Base-by-base conservation (phyloP, 2,113 vertebrate genomes). In the Colius striatus region DNA sequence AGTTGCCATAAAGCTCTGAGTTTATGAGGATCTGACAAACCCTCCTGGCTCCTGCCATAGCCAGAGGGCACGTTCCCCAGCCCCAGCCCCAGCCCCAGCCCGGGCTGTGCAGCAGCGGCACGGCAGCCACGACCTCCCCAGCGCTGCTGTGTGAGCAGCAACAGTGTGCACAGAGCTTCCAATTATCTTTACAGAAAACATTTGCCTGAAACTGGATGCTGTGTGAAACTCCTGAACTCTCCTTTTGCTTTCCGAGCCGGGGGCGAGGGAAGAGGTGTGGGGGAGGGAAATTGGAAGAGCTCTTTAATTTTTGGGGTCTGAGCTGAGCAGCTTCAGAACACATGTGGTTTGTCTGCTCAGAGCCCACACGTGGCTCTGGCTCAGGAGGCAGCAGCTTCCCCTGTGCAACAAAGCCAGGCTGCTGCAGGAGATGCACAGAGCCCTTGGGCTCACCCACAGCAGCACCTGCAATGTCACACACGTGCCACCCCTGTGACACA, bases 181-280 rank as follows among this genome's bases (percentile, higher is more conserved):
- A 93, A 57, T 93, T 61, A 84, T 70, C 87, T 95, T 80, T 81
- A 77, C 82, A 81, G 76, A 94, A 96, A 95, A 76, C 84, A 91
- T 81, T 94, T 94, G 79, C 68, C 79, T 96, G 96, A 96, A 92
- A 90, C 93, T 80, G 74, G 89, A 90, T 94, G 90, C 94, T 96
- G 76, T 93, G 90, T 95, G 92, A 97, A 97, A 92, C 89, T 94
- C 82, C 76, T 80, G 84, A 91, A 81, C 81, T 92, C 80, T 82
- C 38, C 57, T 71, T 92, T 79, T 89, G 43, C 90, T 81, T 87
- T 75, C 2, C 2, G 92, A 83, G 75, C 77, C 84, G 84, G 41
- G 79, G 66, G 83, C 5, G 3, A 84, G 17, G 58, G 41, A 67
- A 51, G 22, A 43, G 48, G 25, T 3, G 63, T 13, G 3, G 21